Base-by-base conservation (phyloP, 2,888 invertebrate species). In the Elgonia sp. region DNA sequence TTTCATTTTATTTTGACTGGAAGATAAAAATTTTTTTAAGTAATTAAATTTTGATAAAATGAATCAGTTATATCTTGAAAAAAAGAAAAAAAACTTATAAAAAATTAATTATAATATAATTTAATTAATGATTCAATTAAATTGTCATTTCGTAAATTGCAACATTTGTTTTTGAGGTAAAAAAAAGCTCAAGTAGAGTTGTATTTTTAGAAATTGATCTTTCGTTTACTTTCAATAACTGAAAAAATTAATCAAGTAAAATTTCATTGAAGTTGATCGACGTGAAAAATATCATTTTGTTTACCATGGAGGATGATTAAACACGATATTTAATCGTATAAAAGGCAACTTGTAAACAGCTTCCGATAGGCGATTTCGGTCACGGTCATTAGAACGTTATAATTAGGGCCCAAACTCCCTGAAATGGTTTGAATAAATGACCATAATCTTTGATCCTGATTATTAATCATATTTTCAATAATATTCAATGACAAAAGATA, bases 321-420 rank as follows among this genome's bases (percentile, higher is more conserved):
- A 62, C 10, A 46, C 10, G 69, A 60, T 80, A 55, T 39, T 57
- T 18, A 53, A 46, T 57, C 37, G 46, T n/a, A n/a, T n/a, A n/a
- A n/a, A n/a, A n/a, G n/a, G n/a, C n/a, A n/a, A 81, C 53, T 55
- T 57, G 39, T 69, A 80, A 73, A 77, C 86, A 84, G 46, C 79
- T 72, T 72, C 67, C 72, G 76, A 90, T 90, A 89, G 80, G 72
- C 75, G 70, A 89, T 84, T 88, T 82, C 79, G 90, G 90, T 89
- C 90, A 90, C 21, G 89, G 89, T 81, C 84, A 85, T 57, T 67
- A 29, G 20, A 70, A 70, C 75, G 79, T 69, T 87, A 69, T 84
- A 73, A 84, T 83, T 84, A 75, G 57, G 75, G 63, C 37, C 75
- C 55, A 73, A 39, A 73, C 42, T 62, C 69, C 57, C 70, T 76